These are phyloP conservation scores for Vannuccia rotundouncinata DNA, from an alignment of 2,888 invertebrate genomes.

Conservation along the genomic window DNA sequence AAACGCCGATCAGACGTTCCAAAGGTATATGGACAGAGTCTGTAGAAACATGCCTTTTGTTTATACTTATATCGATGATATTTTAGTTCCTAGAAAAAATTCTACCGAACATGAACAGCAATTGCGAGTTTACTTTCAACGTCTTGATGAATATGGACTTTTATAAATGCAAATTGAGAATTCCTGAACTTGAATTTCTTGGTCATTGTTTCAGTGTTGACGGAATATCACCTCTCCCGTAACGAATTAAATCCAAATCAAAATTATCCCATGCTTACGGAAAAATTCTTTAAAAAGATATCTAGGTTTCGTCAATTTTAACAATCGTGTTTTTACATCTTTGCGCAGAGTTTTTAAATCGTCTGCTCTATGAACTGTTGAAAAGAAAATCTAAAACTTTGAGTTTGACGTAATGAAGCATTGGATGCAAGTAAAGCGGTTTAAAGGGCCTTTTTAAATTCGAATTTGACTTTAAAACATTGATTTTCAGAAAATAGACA, in stretches of 20 bases:
- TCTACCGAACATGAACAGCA: constrained; percentile 4
- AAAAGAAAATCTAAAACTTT: not conserved
- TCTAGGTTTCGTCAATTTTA: constrained; percentile 39
- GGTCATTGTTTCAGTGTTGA: constrained; percentile 9
- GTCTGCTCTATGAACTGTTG: constrained; percentile 3
- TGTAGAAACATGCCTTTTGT: not conserved
- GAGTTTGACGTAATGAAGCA: not conserved
- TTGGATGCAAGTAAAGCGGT: too few relatives aligned
- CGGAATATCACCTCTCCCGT: constrained; percentile 14
- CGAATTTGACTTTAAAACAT: not conserved
- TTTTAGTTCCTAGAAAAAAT: not conserved
- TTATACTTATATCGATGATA: constrained; percentile 29
- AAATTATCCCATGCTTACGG: constrained; percentile 15
- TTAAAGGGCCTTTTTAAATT: too few relatives aligned
- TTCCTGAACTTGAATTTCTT: constrained; percentile 8
- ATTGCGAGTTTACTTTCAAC: not conserved
- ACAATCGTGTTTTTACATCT: not conserved
- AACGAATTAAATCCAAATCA: constrained; percentile 38
- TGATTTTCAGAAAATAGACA: not conserved
- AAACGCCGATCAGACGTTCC: constrained; percentile 33
- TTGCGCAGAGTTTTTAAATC: not conserved
- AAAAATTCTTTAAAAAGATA: constrained; percentile 38
- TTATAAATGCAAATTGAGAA: constrained; percentile 41
- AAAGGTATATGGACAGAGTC: constrained; percentile 21
- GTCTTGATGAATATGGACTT: constrained; percentile 29